Evolutionary conservation across 2,797 vertebrate species (phyloP), one percentile per base, ranked within the genome.

Genomic region (Darevskia nairensis): DNA sequence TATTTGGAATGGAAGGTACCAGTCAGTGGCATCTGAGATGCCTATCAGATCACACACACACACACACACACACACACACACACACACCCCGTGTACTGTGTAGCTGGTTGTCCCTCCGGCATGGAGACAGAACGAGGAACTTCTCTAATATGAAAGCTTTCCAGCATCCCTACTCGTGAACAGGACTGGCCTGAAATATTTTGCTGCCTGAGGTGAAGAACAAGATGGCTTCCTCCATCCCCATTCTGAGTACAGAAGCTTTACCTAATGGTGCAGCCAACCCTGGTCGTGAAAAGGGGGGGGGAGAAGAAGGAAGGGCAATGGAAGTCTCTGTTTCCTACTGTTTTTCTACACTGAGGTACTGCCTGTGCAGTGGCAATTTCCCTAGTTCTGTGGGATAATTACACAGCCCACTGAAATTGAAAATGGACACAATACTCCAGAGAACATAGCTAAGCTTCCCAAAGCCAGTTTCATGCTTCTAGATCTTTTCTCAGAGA

Each of bases 401-500:
- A 83, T 83, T 88, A 88, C 44, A 78, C 80, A 88, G 80, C 72
- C 64, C 80, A 68, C 39, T 76, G 83, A 66, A 68, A 81, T 8
- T 89, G 83, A 89, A 85, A 89, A 85, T 85, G 78, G 79, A 66
- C 71, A 50, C 69, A 89, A 85, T 85, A 39, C 84, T 66, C 69
- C 79, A 55, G 80, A 76, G 83, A 75, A 68, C 41, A 68, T 39
- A 80, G 44, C 71, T 89, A 89, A 76, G 41, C 78, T 81, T 89
- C 35, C 71, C 78, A 85, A 89, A 89, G 76, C 83, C 69, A 85
- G 41, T 89, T 85, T 79, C 77, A 85, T 89, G 69, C 88, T 89
- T 74, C 77, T 68, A 83, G 41, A 81, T 89, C 77, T 50, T 75
- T 84, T 89, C 69, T 80, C 17, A 50, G 59, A 85, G 41, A 66